Evolutionary conservation across 2,888 invertebrate genomes (phyloP).

Genomic region (Deroplatys truncata): DNA sequence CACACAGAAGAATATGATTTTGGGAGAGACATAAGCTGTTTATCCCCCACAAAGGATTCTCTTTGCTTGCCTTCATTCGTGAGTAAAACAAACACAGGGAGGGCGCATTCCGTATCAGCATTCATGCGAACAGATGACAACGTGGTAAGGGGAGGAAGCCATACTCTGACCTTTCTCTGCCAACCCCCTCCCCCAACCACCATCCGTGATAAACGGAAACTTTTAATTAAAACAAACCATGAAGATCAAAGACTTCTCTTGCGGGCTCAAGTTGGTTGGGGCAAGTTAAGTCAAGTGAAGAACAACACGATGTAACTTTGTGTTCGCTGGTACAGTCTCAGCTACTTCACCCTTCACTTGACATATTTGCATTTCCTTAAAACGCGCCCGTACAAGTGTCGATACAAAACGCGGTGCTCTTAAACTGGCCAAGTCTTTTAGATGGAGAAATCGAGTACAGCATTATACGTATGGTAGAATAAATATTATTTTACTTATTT

Average conservation of each 20-base stretch:
- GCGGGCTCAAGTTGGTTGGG: conserved; percentile 11
- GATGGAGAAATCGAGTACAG: no score
- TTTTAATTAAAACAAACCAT: conserved; percentile 29
- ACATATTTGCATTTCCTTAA: not conserved
- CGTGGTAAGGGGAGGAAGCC: not conserved
- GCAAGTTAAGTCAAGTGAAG: conserved; percentile 19
- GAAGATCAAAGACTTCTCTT: conserved; percentile 28
- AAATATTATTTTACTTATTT: no score
- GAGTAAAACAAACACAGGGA: conserved; percentile 4
- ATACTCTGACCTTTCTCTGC: conserved; percentile 18
- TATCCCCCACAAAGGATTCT: not conserved
- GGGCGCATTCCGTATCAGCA: conserved; percentile 22
- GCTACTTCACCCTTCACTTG: not conserved
- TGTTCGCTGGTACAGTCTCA: conserved; percentile 13
- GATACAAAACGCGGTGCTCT: not conserved
- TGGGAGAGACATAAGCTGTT: not conserved
- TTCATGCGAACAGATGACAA: conserved; percentile 27
- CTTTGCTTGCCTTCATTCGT: not conserved
- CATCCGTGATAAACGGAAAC: conserved; percentile 25
- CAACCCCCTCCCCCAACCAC: not conserved
- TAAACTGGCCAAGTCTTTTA: not conserved
- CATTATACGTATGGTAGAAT: no score
- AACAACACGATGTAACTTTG: conserved; percentile 15
- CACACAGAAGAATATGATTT: not conserved
- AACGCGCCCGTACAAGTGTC: not conserved